Evolutionary conservation across 2,797 vertebrate genomes (phyloP), one percentile per base, ranked within the genome.

Genomic region (Myotis planiceps): DNA sequence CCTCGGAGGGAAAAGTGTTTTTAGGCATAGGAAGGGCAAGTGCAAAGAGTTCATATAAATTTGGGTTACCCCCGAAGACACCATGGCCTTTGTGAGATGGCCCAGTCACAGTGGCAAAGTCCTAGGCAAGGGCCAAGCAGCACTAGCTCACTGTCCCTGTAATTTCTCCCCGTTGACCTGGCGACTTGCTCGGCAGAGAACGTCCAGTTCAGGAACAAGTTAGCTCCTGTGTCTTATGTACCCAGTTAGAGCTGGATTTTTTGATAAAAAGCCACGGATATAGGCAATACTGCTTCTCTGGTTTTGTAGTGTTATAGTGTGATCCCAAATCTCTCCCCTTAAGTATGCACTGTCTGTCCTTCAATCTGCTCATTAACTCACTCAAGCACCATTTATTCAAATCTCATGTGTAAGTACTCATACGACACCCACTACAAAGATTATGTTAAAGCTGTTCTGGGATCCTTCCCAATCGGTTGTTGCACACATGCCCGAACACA

Each of bases 381-480:
- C 2, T 51, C 12, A 88, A 63, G 37, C 53, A 25, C 7, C 27
- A 74, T 19, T 95, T 78, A 80, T 39, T 74, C 29, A 88, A 92
- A 76, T 76, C 32, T 84, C 55, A 55, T 71, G 69, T 85, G 79
- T 80, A 80, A 45, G 25, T 21, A 49, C 27, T 76, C 72, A 23
- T 4, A 29, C 8, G 25, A 68, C 29, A 65, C 19, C 37, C 65
- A 37, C 79, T 53, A 32, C 13, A 65, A 71, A 88, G 65, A 86
- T 45, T 69, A 55, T 49, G 90, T 87, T 68, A 86, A 94, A 96
- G 51, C 53, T 85, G 47, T 42, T 65, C 74, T 80, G 29, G 78
- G 78, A 58, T 83, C 16, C 32, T 74, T 94, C 95, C 71, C 66
- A 78, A 79, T 58, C 81, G 72, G 65, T 82, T 83, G 65, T 79